Conservation (phyloP, 2,797 vertebrate species). For the Chelon auratus region DNA sequence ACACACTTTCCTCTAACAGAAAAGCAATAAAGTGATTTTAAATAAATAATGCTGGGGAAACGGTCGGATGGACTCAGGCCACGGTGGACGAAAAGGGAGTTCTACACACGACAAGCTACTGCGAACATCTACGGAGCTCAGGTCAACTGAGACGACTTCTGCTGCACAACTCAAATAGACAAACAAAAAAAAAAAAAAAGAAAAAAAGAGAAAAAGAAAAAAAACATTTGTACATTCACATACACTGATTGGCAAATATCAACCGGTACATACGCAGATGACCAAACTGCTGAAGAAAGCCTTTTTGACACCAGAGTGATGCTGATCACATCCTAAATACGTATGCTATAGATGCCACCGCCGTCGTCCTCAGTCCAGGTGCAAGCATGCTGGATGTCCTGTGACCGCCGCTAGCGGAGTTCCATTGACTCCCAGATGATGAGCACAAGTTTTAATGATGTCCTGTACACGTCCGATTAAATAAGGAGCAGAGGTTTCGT, state of each 20-base stretch:
- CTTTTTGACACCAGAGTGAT: constrained; percentile 47
- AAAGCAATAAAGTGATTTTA: neutral
- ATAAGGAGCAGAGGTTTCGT: constrained; percentile 50
- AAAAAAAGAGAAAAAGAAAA: constrained; percentile 40
- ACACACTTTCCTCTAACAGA: constrained; percentile 31
- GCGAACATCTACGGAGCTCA: constrained; percentile 60
- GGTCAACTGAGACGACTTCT: constrained; percentile 74
- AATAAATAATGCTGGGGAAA: constrained; percentile 34
- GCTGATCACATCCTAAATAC: constrained; percentile 50
- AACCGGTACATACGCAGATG: constrained; percentile 73
- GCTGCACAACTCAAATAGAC: constrained; percentile 67
- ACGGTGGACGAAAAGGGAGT: constrained; percentile 39
- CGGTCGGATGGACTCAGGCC: constrained; percentile 27
- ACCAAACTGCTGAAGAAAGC: constrained; percentile 54
- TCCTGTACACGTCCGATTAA: constrained; percentile 68
- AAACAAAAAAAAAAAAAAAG: constrained; percentile 44
- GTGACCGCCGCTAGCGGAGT: constrained; percentile 31
- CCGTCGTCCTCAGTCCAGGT: constrained; percentile 57
- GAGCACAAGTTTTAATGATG: constrained; percentile 35
- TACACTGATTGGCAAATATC: constrained; percentile 75
- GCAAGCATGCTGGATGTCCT: constrained; percentile 75
- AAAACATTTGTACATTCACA: constrained; percentile 84
- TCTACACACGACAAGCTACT: constrained; percentile 55
- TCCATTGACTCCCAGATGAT: constrained; percentile 38
- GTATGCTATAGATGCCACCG: constrained; percentile 32